Conservation (phyloP, 2,797 vertebrate genomes). For the Tapirus indicus region DNA sequence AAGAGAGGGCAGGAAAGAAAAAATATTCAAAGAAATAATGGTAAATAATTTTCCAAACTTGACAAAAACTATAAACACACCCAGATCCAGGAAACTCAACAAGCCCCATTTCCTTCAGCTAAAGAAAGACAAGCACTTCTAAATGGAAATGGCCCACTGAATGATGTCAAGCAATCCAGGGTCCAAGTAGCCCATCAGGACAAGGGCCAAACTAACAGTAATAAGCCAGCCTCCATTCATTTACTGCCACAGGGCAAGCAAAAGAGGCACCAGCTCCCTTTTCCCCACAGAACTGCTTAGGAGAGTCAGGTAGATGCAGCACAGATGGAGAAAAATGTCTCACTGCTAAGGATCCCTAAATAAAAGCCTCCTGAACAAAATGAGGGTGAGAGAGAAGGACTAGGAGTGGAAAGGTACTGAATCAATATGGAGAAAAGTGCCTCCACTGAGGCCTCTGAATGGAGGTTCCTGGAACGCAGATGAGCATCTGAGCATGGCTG, state of each 20-base stretch:
- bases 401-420: too few relatives aligned
- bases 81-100: not conserved
- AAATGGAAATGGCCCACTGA: not conserved
- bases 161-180: not conserved
- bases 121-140: not conserved
- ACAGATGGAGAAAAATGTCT: not conserved
- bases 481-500: not conserved
- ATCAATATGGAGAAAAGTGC: not conserved
- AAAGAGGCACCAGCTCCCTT: not conserved
- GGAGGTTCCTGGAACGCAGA: not conserved
- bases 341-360: not conserved
- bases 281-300: not conserved
- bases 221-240: not conserved
- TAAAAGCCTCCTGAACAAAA: not conserved
- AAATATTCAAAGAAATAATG: not conserved
- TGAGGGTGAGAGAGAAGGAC: not conserved
- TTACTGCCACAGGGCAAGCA: not conserved
- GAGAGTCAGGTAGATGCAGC: not conserved
- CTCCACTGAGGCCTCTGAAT: not conserved
- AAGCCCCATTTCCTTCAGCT: not conserved
- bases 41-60: not conserved
- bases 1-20: not conserved
- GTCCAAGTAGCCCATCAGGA: not conserved
- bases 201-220: not conserved
- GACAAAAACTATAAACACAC: not conserved